Conservation (phyloP, 2,888 invertebrate species). For the Apotomis turbidana region DNA sequence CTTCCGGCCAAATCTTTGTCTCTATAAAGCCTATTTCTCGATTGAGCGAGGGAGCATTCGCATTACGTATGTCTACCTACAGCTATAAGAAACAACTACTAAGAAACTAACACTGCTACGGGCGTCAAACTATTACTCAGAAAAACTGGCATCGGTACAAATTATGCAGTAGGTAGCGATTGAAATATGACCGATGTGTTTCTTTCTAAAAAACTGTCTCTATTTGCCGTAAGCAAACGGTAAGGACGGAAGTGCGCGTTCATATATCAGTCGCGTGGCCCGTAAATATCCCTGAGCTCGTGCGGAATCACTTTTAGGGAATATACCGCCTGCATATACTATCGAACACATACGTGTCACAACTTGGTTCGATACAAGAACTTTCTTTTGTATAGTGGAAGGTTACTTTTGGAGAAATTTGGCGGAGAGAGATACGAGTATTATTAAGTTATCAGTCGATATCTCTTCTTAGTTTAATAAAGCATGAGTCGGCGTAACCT, state of each 20-base stretch:
- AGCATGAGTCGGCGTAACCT: conserved; percentile 61
- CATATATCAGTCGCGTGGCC: conserved; percentile 71
- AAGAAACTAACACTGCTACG: not conserved
- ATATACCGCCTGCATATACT: conserved; percentile 40
- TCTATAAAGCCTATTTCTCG: conserved; percentile 72
- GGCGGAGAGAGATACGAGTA: conserved; percentile 1
- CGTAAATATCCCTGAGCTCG: conserved; percentile 65
- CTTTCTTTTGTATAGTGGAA: conserved; percentile 13
- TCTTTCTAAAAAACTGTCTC: conserved; percentile 45
- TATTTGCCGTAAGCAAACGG: conserved; percentile 51
- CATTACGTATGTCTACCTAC: conserved; percentile 37
- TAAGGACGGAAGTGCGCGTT: conserved; percentile 65
- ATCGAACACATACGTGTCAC: not conserved
- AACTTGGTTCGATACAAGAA: not conserved
- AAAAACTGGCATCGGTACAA: conserved; percentile 41
- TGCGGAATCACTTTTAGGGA: conserved; percentile 53
- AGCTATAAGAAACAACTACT: not conserved
- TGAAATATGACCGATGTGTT: conserved; percentile 41
- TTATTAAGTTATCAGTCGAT: conserved; percentile 41
- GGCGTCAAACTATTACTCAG: conserved; percentile 44
- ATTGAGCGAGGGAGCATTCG: conserved; percentile 67
- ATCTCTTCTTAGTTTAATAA: conserved; percentile 64
- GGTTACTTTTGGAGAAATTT: conserved; percentile 10
- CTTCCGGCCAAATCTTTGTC: conserved; percentile 67
- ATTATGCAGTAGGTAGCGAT: conserved; percentile 46